Evolutionary conservation across 2,113 vertebrate species (phyloP).

Genomic region (Tor tambroides): DNA sequence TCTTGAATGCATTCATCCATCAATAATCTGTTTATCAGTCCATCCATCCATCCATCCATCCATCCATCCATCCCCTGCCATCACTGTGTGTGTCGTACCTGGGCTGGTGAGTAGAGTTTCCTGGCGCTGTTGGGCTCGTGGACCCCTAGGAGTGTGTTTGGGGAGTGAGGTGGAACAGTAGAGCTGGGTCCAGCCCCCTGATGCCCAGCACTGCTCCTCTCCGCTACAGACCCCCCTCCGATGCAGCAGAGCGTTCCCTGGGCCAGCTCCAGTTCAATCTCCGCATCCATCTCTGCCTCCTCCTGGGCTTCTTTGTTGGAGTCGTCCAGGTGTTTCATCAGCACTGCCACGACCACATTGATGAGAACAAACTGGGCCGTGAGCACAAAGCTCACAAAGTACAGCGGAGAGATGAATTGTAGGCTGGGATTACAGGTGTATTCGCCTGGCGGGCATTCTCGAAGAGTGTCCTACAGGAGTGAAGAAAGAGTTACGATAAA

Average conservation of each 20-base stretch:
- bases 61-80: slow-evolving; percentile 4
- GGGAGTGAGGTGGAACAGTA: slow-evolving; percentile 45
- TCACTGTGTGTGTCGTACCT: slow-evolving; percentile 77
- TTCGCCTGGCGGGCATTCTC: slow-evolving; percentile 92
- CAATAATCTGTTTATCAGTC: background rate
- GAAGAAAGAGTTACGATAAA: background rate
- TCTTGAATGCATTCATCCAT: background rate
- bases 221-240: slow-evolving; percentile 68
- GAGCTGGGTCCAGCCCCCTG: slow-evolving; percentile 58
- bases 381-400: slow-evolving; percentile 99
- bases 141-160: slow-evolving; percentile 54
- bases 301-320: slow-evolving; percentile 99
- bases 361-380: slow-evolving; percentile 99
- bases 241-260: slow-evolving; percentile 85
- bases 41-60: slow-evolving; percentile 18
- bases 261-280: slow-evolving; percentile 94
- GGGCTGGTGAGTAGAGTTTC: slow-evolving; percentile 88
- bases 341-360: slow-evolving; percentile 99
- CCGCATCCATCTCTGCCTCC: slow-evolving; percentile 97
- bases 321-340: slow-evolving; percentile 99
- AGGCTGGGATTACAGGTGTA: slow-evolving; percentile 94
- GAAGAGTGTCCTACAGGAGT: slow-evolving; percentile 87
- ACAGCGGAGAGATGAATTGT: slow-evolving; percentile 93
- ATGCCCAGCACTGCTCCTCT: slow-evolving; percentile 51
- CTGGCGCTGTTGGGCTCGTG: slow-evolving; percentile 68